Evolutionary conservation across 2,888 invertebrate species (phyloP).

Genomic region (Metacarcinus magister): DNA sequence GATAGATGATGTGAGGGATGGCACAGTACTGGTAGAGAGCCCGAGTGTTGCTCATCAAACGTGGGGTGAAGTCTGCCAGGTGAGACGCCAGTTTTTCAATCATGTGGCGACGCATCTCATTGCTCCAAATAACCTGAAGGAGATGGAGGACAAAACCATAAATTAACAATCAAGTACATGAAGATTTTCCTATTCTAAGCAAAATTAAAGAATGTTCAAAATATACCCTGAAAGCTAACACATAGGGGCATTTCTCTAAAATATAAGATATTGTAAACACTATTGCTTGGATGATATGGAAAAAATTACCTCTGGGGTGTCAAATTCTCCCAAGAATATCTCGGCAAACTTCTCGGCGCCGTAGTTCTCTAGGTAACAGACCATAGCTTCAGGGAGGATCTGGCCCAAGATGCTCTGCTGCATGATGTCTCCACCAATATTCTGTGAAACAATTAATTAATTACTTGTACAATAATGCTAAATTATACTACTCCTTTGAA

Average conservation of each 20-base stretch:
- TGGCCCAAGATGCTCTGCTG: constrained; percentile 96
- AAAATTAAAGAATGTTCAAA: too few relatives aligned
- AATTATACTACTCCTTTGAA: neutral
- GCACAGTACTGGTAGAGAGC: constrained; percentile 98
- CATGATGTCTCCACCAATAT: constrained; percentile 90
- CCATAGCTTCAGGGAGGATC: constrained; percentile 98
- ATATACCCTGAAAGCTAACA: too few relatives aligned
- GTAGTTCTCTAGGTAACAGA: constrained; percentile 99
- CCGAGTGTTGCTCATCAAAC: constrained; percentile 96
- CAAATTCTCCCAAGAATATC: constrained; percentile 98
- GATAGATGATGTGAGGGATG: constrained; percentile 96
- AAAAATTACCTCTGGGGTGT: constrained; percentile 94
- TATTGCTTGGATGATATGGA: neutral
- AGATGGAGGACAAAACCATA: neutral
- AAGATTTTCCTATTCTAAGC: neutral
- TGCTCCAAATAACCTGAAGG: constrained; percentile 82
- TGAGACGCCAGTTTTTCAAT: constrained; percentile 99
- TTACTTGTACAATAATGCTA: neutral
- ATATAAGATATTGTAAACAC: neutral
- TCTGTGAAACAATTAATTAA: constrained; percentile 66
- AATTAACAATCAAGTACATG: neutral
- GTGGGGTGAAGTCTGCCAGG: constrained; percentile 98
- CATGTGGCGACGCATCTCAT: constrained; percentile 85
- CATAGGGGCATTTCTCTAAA: too few relatives aligned
- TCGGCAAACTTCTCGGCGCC: constrained; percentile 99